These are phyloP conservation scores for Bergia puertoricense DNA, from an alignment of 92 coral and sea anemone genomes.

Conservation along the genomic window DNA sequence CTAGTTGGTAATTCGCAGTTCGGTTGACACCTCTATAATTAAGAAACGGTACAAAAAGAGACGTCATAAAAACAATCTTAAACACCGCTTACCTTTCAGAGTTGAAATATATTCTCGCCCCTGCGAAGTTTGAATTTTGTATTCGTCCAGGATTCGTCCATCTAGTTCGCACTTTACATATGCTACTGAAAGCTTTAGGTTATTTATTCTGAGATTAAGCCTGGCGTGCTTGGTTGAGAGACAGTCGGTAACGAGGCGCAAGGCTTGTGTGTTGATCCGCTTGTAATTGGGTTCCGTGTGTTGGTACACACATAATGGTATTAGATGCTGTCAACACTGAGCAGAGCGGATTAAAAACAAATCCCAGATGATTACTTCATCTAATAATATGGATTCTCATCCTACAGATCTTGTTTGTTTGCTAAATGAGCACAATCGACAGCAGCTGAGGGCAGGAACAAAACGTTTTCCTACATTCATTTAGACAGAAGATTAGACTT, in stretches of 20 bases:
- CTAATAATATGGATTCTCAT: not conserved
- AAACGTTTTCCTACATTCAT: too few relatives aligned
- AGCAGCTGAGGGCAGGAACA: not conserved
- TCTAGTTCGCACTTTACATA: not conserved
- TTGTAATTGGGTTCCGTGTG: not conserved
- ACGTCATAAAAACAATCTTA: not conserved
- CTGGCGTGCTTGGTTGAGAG: not conserved
- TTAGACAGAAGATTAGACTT: too few relatives aligned
- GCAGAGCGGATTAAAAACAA: not conserved
- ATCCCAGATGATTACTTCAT: not conserved
- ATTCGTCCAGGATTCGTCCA: not conserved
- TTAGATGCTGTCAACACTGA: not conserved
- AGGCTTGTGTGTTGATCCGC: not conserved
- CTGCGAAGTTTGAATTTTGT: not conserved
- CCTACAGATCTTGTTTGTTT: not conserved
- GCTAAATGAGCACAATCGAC: not conserved
- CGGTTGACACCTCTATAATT: too few relatives aligned
- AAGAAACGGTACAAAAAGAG: too few relatives aligned
- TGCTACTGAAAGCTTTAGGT: not conserved
- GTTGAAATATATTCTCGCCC: not conserved
- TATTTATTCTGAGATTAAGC: too few relatives aligned
- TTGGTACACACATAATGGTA: not conserved
- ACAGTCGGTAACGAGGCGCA: not conserved
- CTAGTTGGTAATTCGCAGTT: too few relatives aligned
- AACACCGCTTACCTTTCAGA: not conserved